Base-by-base conservation (phyloP, 2,113 vertebrate species). In the Stigmatopora nigra region DNA sequence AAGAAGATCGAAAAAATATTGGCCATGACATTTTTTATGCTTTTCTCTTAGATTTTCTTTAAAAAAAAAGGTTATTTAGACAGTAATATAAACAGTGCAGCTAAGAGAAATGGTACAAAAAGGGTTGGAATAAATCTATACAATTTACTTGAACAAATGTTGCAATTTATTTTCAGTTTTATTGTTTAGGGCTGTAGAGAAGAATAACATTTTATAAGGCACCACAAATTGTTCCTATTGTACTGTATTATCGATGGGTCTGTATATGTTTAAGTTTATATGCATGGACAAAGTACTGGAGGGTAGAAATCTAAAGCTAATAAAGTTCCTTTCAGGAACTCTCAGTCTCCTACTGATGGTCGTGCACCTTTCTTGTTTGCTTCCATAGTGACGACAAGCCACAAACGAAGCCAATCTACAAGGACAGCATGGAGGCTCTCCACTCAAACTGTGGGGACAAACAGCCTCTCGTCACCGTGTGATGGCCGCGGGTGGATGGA, bases 391-490 rank as follows among this genome's bases (percentile, higher is more conserved):
- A 92, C 79, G 91, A 92, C 82, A 86, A 47, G 22, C 91, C 88
- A 53, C 89, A 90, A 87, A 91, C 88, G 73, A 91, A 91, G 76
- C 91, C 91, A 31, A 90, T 92, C 85, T 92, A 91, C 88, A 89
- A 56, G 80, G 61, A 16, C 77, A 91, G 89, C 35, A 67, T 63
- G 17, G 88, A 90, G 72, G 90, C 89, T 52, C 73, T 91, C 51
- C 67, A 82, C 56, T 88, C 87, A 69, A 82, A 73, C 49, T 58
- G 66, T 1, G 84, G 70, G 70, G 91, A 92, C 88, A 85, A 84
- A 47, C 88, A 90, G 19, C 90, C 90, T 41, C 83, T 92, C 79
- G 13, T 56, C 22, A 14, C 53, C 6, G 91, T 91, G 75, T 91
- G 82, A 90, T 41, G 51, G 45, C 70, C 2, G n/a, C 47, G 52